Evolutionary conservation across 1,140 invertebrate genomes (phyloP).

Genomic region (Argopecten irradians): DNA sequence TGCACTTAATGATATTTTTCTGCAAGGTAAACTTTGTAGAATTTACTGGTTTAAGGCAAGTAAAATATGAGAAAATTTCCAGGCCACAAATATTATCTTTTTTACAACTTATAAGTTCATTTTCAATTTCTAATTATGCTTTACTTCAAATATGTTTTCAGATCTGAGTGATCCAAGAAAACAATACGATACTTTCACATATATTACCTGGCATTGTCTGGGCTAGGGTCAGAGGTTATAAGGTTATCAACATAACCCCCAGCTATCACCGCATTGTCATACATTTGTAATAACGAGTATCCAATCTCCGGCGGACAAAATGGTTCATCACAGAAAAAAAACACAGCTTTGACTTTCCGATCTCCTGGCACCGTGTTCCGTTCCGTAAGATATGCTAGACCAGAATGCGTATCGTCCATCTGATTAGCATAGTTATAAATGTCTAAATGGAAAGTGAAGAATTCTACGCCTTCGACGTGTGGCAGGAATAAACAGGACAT

Average conservation of each 20-base stretch:
- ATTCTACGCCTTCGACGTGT: slow-evolving; percentile 48
- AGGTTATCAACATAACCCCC: slow-evolving; percentile 61
- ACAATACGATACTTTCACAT: too few species aligned
- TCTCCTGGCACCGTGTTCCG: slow-evolving; percentile 44
- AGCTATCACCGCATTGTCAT: slow-evolving; percentile 48
- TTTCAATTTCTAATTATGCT: too few species aligned
- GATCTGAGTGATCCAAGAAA: too few species aligned
- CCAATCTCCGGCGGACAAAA: slow-evolving; percentile 56
- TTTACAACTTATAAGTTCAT: too few species aligned
- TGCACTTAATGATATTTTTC: too few species aligned
- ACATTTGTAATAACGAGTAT: slow-evolving; percentile 47
- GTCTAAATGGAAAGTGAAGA: slow-evolving; percentile 49
- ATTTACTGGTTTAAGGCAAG: too few species aligned
- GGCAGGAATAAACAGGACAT: slow-evolving; percentile 53
- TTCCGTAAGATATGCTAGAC: slow-evolving; percentile 35
- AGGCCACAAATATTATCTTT: too few species aligned
- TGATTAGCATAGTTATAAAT: slow-evolving; percentile 36
- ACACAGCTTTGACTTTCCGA: slow-evolving; percentile 53
- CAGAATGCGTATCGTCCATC: slow-evolving; percentile 30
- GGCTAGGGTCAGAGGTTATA: slow-evolving; percentile 31
- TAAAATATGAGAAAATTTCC: too few species aligned
- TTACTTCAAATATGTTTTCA: too few species aligned
- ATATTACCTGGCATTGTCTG: slow-evolving; percentile 25
- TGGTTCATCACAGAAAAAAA: slow-evolving; percentile 55
- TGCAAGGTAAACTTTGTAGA: too few species aligned